phyloP scores from a whole-genome alignment of 1,140 invertebrate genomes.

The Nixonia krombeini region DNA sequence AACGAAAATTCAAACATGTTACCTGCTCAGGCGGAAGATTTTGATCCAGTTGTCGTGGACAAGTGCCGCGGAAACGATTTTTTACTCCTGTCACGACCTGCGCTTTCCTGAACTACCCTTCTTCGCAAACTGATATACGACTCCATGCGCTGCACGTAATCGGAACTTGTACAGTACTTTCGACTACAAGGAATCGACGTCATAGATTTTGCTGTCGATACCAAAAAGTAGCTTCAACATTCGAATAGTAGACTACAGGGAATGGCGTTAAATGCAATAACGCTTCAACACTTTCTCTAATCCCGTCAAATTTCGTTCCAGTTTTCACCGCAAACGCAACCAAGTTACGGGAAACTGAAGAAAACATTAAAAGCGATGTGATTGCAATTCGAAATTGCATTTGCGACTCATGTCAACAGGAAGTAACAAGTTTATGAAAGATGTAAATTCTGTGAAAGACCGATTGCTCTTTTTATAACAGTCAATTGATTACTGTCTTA shows the following conservation, averaged over 20 bases:
- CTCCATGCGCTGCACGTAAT: slow-evolving; percentile 38
- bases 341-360: not conserved
- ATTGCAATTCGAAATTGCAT: not conserved
- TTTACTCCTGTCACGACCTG: slow-evolving; percentile 33
- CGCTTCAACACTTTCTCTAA: slow-evolving; percentile 25
- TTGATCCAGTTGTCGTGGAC: slow-evolving; percentile 19
- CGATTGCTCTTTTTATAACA: no score
- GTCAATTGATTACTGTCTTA: no score
- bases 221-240: slow-evolving; percentile 31
- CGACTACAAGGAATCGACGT: slow-evolving; percentile 39
- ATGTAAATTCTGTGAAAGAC: no score
- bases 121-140: slow-evolving; percentile 35
- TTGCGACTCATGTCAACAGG: not conserved
- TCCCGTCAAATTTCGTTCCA: slow-evolving; percentile 18
- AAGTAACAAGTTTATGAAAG: no score
- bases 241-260: slow-evolving; percentile 17
- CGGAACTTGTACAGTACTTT: slow-evolving; percentile 43
- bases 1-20: not conserved
- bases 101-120: slow-evolving; percentile 36
- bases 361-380: not conserved
- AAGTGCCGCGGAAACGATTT: slow-evolving; percentile 20
- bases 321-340: slow-evolving; percentile 2
- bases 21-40: slow-evolving; percentile 3
- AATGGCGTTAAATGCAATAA: slow-evolving; percentile 37
- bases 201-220: slow-evolving; percentile 44